Base-by-base conservation (phyloP, 2,113 vertebrate species). In the Sarotherodon lohbergeri region DNA sequence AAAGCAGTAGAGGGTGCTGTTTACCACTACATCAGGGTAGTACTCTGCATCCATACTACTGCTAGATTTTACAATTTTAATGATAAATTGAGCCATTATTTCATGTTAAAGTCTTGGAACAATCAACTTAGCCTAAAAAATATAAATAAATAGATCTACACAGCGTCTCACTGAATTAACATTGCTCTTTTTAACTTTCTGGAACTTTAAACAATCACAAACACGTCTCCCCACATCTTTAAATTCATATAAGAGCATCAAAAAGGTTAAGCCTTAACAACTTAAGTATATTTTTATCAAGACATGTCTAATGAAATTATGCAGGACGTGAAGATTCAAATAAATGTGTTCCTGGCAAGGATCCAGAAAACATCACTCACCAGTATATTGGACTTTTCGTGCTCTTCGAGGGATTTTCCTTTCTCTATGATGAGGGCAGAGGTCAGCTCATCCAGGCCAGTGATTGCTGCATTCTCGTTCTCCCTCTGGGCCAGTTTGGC, bases 401-500 rank as follows among this genome's bases (percentile, higher is more conserved):
- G 95, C 86, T 98, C 97, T 68, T 95, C 96, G 0, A 76, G 89
- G 63, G 87, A 14, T 32, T 39, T 91, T 66, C 22, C 93, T 73
- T 89, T 96, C 63, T 97, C 96, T 1, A 6, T 41, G 68, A 96
- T 94, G 19, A 96, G 89, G 2, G 94, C 89, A 1, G 91, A 80
- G 32, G 57, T 95, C 78, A 93, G 83, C 43, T 95, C 92, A 39
- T 96, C 96, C 2, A 54, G 89, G 17, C 94, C 95, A 17, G 59
- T n/a, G 41, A 48, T 8, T 14, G 34, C 73, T 50, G 80, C 56
- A n/a, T 81, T 22, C 63, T 93, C 92, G 71, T 91, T 94, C 86
- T 99, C 98, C 89, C 92, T 97, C 82, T 95, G 96, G 29, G 95
- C 96, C 83, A 97, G 91, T 6, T 91, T 95, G 22, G 96, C 88